Conservation (phyloP, 2,113 vertebrate genomes). For the Nasalis larvatus region DNA sequence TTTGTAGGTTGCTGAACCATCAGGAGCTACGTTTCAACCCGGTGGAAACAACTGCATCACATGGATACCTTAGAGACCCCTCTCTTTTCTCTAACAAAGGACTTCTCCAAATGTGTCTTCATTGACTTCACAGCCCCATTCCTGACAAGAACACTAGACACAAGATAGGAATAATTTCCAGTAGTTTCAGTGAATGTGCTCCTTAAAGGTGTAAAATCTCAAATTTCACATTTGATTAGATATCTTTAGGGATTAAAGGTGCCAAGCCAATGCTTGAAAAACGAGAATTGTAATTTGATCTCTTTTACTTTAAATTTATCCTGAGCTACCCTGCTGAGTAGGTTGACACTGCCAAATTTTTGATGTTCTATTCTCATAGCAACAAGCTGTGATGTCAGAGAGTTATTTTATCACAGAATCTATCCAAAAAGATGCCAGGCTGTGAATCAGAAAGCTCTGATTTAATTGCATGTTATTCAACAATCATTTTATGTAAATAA, state of each 20-base stretch:
- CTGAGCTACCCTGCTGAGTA: slow-evolving; percentile 5
- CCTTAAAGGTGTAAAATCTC: neutral
- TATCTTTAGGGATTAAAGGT: neutral
- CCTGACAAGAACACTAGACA: neutral
- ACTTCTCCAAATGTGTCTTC: neutral
- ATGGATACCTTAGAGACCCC: neutral
- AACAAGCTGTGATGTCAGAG: slow-evolving; percentile 50
- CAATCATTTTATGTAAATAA: slow-evolving; percentile 40
- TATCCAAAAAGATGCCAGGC: slow-evolving; percentile 67
- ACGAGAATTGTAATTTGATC: neutral
- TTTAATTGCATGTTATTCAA: slow-evolving; percentile 41
- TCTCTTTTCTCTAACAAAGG: neutral
- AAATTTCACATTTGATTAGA: neutral
- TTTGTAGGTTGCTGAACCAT: neutral
- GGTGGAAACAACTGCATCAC: neutral
- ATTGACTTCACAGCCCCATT: neutral
- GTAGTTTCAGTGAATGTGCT: neutral
- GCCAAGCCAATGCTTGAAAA: neutral
- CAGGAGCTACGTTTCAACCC: neutral
- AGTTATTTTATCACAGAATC: slow-evolving; percentile 50
- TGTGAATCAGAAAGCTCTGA: slow-evolving; percentile 46
- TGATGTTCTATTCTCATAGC: slow-evolving; percentile 44
- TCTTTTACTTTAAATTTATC: slow-evolving; percentile 33
- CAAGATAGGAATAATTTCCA: neutral
- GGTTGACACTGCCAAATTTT: neutral